These are phyloP conservation scores for Melinaea marsaeus DNA, from an alignment of 2,888 invertebrate genomes.

Conservation along the genomic window DNA sequence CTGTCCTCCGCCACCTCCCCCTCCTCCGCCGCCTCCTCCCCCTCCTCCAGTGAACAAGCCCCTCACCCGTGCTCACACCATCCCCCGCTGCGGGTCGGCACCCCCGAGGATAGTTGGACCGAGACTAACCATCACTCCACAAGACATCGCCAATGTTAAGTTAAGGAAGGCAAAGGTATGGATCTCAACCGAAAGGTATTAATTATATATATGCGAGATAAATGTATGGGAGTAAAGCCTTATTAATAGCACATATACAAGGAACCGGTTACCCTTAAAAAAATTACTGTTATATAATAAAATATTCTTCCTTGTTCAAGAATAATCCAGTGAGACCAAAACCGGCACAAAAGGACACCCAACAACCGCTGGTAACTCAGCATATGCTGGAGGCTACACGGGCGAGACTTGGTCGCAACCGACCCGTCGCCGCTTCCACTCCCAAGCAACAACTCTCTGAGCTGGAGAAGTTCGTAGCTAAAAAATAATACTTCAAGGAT, in stretches of 20 bases:
- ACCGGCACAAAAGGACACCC: slow-evolving; percentile 41
- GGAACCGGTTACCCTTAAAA: too few species aligned
- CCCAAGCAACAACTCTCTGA: slow-evolving; percentile 66
- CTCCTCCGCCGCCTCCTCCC: slow-evolving; percentile 55
- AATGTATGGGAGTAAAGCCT: too few species aligned
- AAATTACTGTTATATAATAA: background rate
- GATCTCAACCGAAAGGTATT: background rate
- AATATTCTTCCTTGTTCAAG: slow-evolving; percentile 35
- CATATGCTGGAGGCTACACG: slow-evolving; percentile 64
- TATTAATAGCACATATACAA: too few species aligned
- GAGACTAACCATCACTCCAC: slow-evolving; percentile 64
- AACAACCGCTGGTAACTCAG: slow-evolving; percentile 62
- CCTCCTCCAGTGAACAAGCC: slow-evolving; percentile 52
- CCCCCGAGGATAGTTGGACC: slow-evolving; percentile 58
- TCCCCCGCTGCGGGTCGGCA: slow-evolving; percentile 66
- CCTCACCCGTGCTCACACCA: slow-evolving; percentile 52
- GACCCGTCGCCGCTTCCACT: slow-evolving; percentile 69
- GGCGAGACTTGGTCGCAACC: slow-evolving; percentile 68
- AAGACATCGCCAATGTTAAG: slow-evolving; percentile 71
- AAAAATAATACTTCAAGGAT: background rate
- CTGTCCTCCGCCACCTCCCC: slow-evolving; percentile 47
- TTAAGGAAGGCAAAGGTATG: slow-evolving; percentile 65
- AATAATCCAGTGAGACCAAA: slow-evolving; percentile 61
- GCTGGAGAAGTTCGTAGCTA: slow-evolving; percentile 57
- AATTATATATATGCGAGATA: too few species aligned